Percentiles rank a stretch among this genome's conserved stretches.
These are phyloP conservation scores for Drosophila obscura DNA, from an alignment of 1,140 invertebrate genomes.

Conservation along the genomic window DNA sequence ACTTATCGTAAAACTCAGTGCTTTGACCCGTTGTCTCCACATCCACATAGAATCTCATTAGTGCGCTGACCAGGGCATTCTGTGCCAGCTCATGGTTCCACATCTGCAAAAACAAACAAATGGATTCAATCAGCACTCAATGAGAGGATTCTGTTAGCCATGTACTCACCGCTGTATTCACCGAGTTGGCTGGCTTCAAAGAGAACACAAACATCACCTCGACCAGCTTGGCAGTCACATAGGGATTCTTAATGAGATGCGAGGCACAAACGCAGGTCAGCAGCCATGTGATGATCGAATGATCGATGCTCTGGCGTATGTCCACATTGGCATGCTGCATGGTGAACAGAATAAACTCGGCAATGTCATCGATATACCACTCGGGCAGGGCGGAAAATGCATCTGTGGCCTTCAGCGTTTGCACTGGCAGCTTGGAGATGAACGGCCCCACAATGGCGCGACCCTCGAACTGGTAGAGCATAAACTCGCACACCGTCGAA, in stretches of 20 bases:
- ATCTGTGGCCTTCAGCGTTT: slow-evolving; percentile 87
- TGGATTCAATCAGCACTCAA: background rate
- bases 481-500: slow-evolving; percentile 91
- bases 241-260: slow-evolving; percentile 96
- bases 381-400: slow-evolving; percentile 96
- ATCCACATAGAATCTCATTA: slow-evolving; percentile 99
- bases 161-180: slow-evolving; percentile 84
- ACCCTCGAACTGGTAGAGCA: slow-evolving; percentile 87
- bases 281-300: slow-evolving; percentile 94
- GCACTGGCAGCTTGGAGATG: slow-evolving; percentile 83
- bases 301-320: slow-evolving; percentile 91
- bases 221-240: slow-evolving; percentile 96
- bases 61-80: slow-evolving; percentile 91
- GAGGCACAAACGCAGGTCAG: slow-evolving; percentile 95
- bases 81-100: slow-evolving; percentile 95
- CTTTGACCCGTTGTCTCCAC: slow-evolving; percentile 98
- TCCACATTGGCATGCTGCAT: slow-evolving; percentile 94
- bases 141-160: background rate
- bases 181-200: slow-evolving; percentile 87
- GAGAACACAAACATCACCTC: slow-evolving; percentile 97
- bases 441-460: slow-evolving; percentile 80
- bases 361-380: slow-evolving; percentile 98
- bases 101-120: slow-evolving; percentile 84
- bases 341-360: slow-evolving; percentile 96
- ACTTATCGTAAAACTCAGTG: slow-evolving; percentile 99